These are phyloP conservation scores for Caenorhabditis inopinata DNA, from an alignment of 1,140 invertebrate species.

Conservation along the genomic window DNA sequence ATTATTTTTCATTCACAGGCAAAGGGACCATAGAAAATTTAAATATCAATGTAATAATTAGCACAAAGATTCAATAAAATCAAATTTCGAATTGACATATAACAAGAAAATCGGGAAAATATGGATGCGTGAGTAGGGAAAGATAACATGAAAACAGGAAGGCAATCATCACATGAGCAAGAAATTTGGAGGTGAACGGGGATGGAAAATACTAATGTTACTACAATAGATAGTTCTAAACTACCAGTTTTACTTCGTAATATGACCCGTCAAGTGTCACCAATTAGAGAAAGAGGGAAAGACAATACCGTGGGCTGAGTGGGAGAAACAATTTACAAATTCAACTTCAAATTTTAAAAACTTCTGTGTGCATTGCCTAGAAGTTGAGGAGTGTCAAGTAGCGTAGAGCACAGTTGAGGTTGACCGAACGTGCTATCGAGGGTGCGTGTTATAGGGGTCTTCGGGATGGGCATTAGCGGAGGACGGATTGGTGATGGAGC, in stretches of 20 bases:
- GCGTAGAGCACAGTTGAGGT: not conserved
- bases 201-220: not conserved
- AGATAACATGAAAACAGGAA: not conserved
- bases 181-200: not conserved
- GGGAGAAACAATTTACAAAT: not conserved
- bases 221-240: not conserved
- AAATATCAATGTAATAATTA: conserved; percentile 14
- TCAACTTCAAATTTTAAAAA: not conserved
- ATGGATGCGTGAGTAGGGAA: not conserved
- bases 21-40: not conserved
- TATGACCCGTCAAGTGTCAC: conserved; percentile 8
- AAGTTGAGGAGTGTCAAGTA: not conserved
- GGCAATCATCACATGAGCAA: conserved; percentile 21
- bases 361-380: not conserved
- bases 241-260: conserved; percentile 31
- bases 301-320: not conserved
- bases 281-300: not conserved
- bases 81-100: conserved; percentile 19
- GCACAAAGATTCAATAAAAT: not conserved
- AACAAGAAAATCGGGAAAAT: not conserved
- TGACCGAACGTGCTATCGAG: conserved; percentile 10
- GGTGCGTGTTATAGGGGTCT: not conserved
- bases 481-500: conserved; percentile 1
- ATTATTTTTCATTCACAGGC: not conserved
- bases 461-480: not conserved